phyloP scores from a whole-genome alignment of 2,888 invertebrate species.

The Apotomis capreana region DNA sequence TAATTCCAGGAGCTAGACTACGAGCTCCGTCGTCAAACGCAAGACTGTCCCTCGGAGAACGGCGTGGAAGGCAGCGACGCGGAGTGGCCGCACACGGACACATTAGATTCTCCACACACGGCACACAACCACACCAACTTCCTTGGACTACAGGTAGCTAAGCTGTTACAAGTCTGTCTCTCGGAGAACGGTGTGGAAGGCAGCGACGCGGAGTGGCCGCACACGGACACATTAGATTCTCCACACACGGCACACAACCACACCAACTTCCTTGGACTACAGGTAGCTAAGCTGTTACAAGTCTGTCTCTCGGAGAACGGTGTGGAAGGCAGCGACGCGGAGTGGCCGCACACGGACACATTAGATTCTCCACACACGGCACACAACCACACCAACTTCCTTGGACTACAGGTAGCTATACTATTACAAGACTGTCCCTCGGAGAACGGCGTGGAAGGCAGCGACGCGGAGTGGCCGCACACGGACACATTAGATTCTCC shows the following conservation, averaged over 20 bases:
- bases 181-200: background rate
- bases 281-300: background rate
- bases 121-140: conserved; percentile 83
- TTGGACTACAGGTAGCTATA: conserved; percentile 78
- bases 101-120: conserved; percentile 83
- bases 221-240: too few species aligned
- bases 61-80: conserved; percentile 80
- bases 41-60: conserved; percentile 82
- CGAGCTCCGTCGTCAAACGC: conserved; percentile 87
- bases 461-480: too few species aligned
- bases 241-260: too few species aligned
- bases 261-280: too few species aligned
- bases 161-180: too few species aligned
- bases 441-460: too few species aligned
- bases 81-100: conserved; percentile 87
- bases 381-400: conserved; percentile 82
- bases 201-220: too few species aligned
- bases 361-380: conserved; percentile 84
- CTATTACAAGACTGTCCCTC: conserved; percentile 47
- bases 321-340: conserved; percentile 80
- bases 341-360: conserved; percentile 86
- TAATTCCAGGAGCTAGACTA: conserved; percentile 87
- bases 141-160: conserved; percentile 79
- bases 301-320: conserved; percentile 75
- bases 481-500: too few species aligned